Evolutionary conservation across 1,140 invertebrate species (phyloP), one percentile per base, ranked within the genome.

Genomic region (Trachelipus rathkii): DNA sequence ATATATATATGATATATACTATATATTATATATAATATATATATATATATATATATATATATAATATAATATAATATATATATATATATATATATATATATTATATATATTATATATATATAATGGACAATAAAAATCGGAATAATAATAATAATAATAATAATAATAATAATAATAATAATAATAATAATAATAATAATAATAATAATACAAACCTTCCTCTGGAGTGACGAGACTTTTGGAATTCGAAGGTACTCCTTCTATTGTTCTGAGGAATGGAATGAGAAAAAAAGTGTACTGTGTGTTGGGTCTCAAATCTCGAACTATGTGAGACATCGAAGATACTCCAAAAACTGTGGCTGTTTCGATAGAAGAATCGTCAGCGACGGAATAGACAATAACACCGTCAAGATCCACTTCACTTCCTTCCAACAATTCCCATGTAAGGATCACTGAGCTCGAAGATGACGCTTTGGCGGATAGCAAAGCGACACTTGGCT

Each of bases 251-350:
- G 92, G 91, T 80, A 89, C 88, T 73, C 91, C 91, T 85, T 92
- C 90, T 81, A 92, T 88, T 83, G 88, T 90, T 84, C 91, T 91
- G 85, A 90, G 92, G 86, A 92, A 93, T 76, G 92, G 92, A 78
- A 92, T 88, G 75, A 93, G 86, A 84, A 93, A 93, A 87, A 93
- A 92, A 84, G 92, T 89, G 84, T 92, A 93, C 81, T 87, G 87
- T 67, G 89, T 88, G 84, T 78, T 74, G 23, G 79, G 79, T 10
- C 45, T 23, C 44, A 80, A 72, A 67, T 70, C 73, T 23, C 46
- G 67, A 1, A 78, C 15, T 5, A 78, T 71, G 45, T 80, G 79
- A 10, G 79, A 80, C 21, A 77, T 76, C 8, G 76, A 78, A 9
- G 79, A 76, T 43, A 74, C 76, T 23, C 79, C 79, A 21, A 80